phyloP scores from a whole-genome alignment of 2,113 vertebrate genomes.

The Nibea albiflora region DNA sequence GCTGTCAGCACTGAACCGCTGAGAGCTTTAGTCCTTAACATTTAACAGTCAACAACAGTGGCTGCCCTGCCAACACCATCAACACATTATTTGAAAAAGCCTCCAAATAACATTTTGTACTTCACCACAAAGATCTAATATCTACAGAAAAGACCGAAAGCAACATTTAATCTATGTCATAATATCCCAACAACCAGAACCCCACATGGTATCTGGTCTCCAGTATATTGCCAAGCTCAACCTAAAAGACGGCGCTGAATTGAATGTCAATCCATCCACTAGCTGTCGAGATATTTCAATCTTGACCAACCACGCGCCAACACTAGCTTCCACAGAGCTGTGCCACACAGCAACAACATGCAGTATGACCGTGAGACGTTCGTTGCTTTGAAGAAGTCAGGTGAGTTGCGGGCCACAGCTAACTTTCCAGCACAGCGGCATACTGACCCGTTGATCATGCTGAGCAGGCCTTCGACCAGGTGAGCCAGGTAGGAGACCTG shows the following conservation, averaged over 20 bases:
- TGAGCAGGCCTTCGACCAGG: conserved; percentile 97
- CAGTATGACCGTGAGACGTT: not conserved
- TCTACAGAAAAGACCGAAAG: not conserved
- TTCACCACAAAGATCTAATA: not conserved
- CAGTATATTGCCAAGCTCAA: not conserved
- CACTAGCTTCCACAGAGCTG: not conserved
- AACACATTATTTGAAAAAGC: not conserved
- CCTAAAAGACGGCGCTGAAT: not conserved
- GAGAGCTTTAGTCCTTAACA: not conserved
- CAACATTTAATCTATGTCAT: not conserved
- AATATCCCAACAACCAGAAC: not conserved
- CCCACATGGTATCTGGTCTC: not conserved
- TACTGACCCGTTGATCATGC: conserved; percentile 98
- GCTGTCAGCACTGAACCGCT: not conserved
- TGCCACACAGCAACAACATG: too few species aligned
- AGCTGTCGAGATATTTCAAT: not conserved
- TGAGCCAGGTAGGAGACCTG: conserved; percentile 98
- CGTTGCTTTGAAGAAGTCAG: not conserved
- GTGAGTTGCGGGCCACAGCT: not conserved
- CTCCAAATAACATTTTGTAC: not conserved
- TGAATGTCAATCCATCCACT: too few species aligned
- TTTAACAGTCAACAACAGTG: not conserved
- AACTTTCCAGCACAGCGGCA: not conserved
- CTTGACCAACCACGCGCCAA: not conserved
- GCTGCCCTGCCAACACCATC: not conserved